These are phyloP conservation scores for Phymastichus coffea DNA, from an alignment of 1,140 invertebrate species.

Conservation along the genomic window DNA sequence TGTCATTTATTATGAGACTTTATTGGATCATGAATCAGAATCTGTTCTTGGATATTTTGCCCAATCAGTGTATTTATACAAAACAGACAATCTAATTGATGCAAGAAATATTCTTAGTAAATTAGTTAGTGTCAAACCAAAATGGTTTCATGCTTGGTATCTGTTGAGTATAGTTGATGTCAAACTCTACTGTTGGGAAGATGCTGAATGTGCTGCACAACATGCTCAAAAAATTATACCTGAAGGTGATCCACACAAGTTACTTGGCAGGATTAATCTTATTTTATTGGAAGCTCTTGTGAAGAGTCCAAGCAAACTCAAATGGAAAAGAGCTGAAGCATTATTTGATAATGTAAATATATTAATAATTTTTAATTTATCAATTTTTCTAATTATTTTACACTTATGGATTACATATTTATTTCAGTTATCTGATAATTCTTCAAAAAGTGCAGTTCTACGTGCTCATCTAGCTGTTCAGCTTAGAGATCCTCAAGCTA, in stretches of 20 bases:
- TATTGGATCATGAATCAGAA: constrained; percentile 56
- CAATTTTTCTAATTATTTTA: constrained; percentile 27
- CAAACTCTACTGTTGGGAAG: constrained; percentile 61
- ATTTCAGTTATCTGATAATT: constrained; percentile 35
- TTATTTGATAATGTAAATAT: constrained; percentile 46
- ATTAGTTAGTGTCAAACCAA: constrained; percentile 38
- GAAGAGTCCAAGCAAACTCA: constrained; percentile 52
- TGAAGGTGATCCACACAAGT: constrained; percentile 30
- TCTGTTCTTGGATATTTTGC: constrained; percentile 64
- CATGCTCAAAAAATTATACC: constrained; percentile 47
- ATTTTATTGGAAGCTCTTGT: constrained; percentile 46
- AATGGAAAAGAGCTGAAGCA: constrained; percentile 55
- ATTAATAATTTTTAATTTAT: constrained; percentile 15
- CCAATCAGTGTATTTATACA: constrained; percentile 60
- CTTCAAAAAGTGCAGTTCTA: constrained; percentile 32
- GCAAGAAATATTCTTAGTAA: constrained; percentile 58
- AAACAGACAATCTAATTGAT: constrained; percentile 56
- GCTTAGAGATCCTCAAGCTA: constrained; percentile 37
- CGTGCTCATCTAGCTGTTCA: constrained; percentile 45
- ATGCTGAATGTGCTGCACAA: constrained; percentile 58
- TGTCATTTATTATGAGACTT: constrained; percentile 49
- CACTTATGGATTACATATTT: no score
- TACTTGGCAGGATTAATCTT: constrained; percentile 38
- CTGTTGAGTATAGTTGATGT: constrained; percentile 57
- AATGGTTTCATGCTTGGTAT: constrained; percentile 52